A percentile compares a stretch with the other conserved stretches of the same genome.
Conservation (phyloP, 1,140 invertebrate genomes). For the Limonius californicus region DNA sequence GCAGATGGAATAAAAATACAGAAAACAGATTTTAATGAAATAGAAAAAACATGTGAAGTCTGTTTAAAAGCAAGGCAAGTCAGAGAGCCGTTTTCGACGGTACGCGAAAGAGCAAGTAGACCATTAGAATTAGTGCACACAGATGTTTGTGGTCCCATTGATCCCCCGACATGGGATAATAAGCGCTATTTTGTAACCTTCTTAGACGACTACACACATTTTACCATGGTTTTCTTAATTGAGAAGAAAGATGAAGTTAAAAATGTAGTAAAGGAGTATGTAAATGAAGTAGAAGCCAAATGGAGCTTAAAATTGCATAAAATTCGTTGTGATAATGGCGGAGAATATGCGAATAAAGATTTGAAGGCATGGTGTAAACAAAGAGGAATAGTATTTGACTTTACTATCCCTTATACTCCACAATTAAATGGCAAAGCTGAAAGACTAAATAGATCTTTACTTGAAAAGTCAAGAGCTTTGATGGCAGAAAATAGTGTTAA, state of each 20-base stretch:
- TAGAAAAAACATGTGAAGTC: conserved; percentile 30
- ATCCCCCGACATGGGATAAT: conserved; percentile 30
- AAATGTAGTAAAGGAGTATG: conserved; percentile 2
- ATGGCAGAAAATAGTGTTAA: conserved; percentile 30
- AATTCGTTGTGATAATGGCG: conserved; percentile 30
- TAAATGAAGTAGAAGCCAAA: conserved; percentile 5
- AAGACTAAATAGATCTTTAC: conserved; percentile 22
- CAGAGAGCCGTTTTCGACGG: neutral
- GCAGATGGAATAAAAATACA: conserved; percentile 1
- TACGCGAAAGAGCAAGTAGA: conserved; percentile 14
- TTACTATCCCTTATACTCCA: conserved; percentile 40
- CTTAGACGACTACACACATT: conserved; percentile 44
- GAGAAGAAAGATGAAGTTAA: conserved; percentile 27
- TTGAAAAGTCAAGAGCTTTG: conserved; percentile 26
- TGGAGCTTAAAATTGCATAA: conserved; percentile 16
- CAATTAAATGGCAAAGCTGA: conserved; percentile 31
- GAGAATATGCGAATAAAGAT: conserved; percentile 28
- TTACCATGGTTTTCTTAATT: conserved; percentile 37
- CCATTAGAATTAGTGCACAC: conserved; percentile 37
- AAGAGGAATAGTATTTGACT: conserved; percentile 24
- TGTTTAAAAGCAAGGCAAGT: conserved; percentile 25
- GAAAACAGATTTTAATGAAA: neutral
- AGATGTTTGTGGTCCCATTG: conserved; percentile 45
- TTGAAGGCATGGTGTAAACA: conserved; percentile 30
- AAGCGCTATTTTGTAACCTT: no score